Conservation (phyloP, 2,888 invertebrate genomes). For the Acanthococcus lagerstroemiae region DNA sequence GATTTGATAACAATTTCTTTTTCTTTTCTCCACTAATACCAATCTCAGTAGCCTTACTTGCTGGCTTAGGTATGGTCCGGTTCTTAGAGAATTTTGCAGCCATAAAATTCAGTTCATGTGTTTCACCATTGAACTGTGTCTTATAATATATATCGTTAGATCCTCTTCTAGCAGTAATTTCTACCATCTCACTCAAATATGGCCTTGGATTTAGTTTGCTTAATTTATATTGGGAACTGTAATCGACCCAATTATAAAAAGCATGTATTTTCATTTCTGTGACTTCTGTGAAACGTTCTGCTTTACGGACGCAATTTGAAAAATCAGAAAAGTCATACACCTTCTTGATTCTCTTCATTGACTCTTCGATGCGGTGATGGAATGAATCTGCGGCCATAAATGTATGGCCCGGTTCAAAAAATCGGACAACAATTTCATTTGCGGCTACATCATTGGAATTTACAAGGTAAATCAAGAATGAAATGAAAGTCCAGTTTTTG, state of each 20-base stretch:
- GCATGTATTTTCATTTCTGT: conserved; percentile 34
- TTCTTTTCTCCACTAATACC: no score
- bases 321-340: conserved; percentile 36
- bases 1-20: no score
- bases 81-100: no score
- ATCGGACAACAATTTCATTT: conserved; percentile 23
- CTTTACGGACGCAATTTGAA: conserved; percentile 34
- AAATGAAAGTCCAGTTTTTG: conserved; percentile 13
- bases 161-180: neutral
- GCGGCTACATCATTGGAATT: conserved; percentile 1
- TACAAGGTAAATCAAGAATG: conserved; percentile 7
- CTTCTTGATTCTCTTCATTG: conserved; percentile 36
- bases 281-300: conserved; percentile 33
- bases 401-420: conserved; percentile 38
- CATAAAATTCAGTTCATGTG: no score
- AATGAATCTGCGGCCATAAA: conserved; percentile 39
- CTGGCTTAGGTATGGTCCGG: no score
- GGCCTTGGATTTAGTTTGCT: neutral
- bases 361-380: conserved; percentile 39
- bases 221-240: neutral
- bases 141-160: no score
- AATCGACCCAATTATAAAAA: conserved; percentile 34
- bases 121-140: no score
- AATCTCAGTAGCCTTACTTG: no score
- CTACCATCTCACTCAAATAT: neutral